Evolutionary conservation across 2,888 invertebrate species (phyloP).

Genomic region (Philopedon plagiatum): DNA sequence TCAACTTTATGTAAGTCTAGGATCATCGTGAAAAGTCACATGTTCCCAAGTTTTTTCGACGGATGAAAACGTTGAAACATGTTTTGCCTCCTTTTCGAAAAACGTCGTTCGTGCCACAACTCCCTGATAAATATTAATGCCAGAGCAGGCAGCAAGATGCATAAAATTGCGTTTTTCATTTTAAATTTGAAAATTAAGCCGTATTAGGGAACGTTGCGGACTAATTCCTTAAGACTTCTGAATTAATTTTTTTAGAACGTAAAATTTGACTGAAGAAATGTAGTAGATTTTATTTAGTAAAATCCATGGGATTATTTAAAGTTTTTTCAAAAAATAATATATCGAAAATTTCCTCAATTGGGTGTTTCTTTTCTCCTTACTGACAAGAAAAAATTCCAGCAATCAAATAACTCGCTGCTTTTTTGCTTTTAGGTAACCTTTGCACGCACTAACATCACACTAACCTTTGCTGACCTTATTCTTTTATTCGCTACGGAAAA

Average conservation of each 20-base stretch:
- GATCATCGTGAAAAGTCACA: too few relatives aligned
- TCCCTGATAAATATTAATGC: conserved; percentile 31
- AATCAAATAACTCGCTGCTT: background rate
- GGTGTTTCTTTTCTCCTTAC: too few relatives aligned
- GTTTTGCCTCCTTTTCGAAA: too few relatives aligned
- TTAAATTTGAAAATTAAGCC: conserved; percentile 35
- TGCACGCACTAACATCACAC: conserved; percentile 12
- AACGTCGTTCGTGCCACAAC: background rate
- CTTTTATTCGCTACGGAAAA: background rate
- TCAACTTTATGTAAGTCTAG: too few relatives aligned
- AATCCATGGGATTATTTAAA: too few relatives aligned
- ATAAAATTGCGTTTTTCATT: conserved; percentile 34
- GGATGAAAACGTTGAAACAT: too few relatives aligned
- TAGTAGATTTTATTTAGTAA: too few relatives aligned
- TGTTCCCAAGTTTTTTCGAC: too few relatives aligned
- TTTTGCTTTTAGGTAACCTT: conserved; percentile 33
- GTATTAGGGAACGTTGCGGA: conserved; percentile 24
- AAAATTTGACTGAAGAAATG: too few relatives aligned
- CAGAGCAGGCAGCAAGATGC: conserved; percentile 5
- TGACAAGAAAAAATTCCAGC: background rate
- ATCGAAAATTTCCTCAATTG: too few relatives aligned
- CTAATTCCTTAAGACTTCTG: conserved; percentile 35
- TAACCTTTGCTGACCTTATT: background rate
- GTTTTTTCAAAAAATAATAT: too few relatives aligned
- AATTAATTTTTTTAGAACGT: conserved; percentile 44